Evolutionary conservation across 2,888 invertebrate genomes (phyloP).

Genomic region (Nemoura dubitans): DNA sequence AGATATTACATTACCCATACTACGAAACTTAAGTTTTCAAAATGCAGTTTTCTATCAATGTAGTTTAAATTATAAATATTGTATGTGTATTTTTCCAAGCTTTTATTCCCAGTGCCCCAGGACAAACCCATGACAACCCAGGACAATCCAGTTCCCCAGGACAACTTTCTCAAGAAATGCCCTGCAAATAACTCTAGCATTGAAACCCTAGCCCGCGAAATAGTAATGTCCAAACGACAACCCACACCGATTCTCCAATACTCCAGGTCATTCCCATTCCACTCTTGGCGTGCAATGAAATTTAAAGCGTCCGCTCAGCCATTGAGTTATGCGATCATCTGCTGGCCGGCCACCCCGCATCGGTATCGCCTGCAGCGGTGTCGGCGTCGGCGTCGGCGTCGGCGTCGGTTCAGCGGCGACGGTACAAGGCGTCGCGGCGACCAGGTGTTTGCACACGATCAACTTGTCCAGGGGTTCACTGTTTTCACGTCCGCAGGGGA

Average conservation of each 20-base stretch:
- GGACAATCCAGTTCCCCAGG: too few relatives aligned
- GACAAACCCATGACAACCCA: too few relatives aligned
- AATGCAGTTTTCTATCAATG: too few relatives aligned
- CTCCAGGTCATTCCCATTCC: background rate
- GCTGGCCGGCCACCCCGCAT: background rate
- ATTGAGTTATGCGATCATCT: constrained; percentile 12
- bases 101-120: too few relatives aligned
- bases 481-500: background rate
- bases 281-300: background rate
- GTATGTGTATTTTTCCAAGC: too few relatives aligned
- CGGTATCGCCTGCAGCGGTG: background rate
- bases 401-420: background rate
- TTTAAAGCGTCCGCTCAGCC: background rate
- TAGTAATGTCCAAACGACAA: background rate
- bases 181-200: too few relatives aligned
- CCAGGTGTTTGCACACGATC: constrained; percentile 39
- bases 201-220: too few relatives aligned
- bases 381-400: background rate
- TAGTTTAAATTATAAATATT: too few relatives aligned
- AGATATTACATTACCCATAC: too few relatives aligned
- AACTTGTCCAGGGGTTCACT: background rate
- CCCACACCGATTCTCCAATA: background rate
- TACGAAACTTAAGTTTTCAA: too few relatives aligned
- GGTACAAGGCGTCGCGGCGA: background rate
- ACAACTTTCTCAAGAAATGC: too few relatives aligned